A percentile compares a stretch with the other conserved stretches of the same genome.
Evolutionary conservation across 2,113 vertebrate genomes (phyloP).

Genomic region (Gavia stellata): DNA sequence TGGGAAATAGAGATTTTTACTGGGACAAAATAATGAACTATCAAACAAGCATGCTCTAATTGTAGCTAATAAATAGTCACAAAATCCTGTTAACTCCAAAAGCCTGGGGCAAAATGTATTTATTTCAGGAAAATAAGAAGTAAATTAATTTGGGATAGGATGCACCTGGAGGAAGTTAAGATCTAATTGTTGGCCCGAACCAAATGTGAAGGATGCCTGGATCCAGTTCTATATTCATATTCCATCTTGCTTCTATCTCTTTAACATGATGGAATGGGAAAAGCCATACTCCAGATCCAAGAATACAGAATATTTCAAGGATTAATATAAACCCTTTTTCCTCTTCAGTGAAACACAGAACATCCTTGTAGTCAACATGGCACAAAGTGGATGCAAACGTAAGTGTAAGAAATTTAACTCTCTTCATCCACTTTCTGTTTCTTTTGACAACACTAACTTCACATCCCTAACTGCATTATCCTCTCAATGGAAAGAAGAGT

Average conservation of each 20-base stretch:
- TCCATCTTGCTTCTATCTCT: background rate
- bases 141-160: slow-evolving; percentile 55
- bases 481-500: background rate
- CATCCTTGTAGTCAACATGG: background rate
- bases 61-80: slow-evolving; percentile 32
- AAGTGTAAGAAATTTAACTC: background rate
- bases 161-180: slow-evolving; percentile 62
- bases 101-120: background rate
- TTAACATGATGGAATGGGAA: background rate
- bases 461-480: background rate
- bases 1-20: background rate
- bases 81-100: slow-evolving; percentile 14
- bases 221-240: slow-evolving; percentile 18
- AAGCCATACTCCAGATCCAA: background rate
- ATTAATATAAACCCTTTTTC: background rate
- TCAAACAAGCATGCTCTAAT: slow-evolving; percentile 14
- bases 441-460: background rate
- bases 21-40: slow-evolving; percentile 14
- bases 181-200: background rate
- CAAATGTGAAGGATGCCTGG: slow-evolving; percentile 12
- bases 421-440: background rate
- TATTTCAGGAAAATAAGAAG: slow-evolving; percentile 44
- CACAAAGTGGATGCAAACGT: background rate
- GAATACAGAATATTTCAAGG: background rate
- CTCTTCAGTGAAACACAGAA: background rate